Conservation (phyloP, 1,140 invertebrate genomes). For the Odontomachus brunneus region DNA sequence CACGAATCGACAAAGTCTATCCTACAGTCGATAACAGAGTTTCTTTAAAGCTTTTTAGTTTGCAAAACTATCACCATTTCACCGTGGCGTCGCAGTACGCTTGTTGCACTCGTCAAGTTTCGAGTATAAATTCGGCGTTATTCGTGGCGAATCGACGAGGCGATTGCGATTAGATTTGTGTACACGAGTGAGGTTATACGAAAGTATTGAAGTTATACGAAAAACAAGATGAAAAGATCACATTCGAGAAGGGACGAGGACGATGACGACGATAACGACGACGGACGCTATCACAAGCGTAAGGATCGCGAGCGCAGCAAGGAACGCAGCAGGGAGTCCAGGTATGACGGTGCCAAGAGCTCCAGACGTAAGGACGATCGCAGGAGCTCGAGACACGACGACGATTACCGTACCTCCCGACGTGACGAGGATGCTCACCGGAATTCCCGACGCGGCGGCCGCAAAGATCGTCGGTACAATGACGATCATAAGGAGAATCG, state of each 20-base stretch:
- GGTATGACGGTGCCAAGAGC: not conserved
- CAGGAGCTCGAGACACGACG: not conserved
- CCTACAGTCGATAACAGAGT: no score
- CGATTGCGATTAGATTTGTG: not conserved
- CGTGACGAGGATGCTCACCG: not conserved
- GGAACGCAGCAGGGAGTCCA: not conserved
- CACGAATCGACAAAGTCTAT: no score
- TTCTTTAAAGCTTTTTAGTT: no score
- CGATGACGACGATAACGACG: no score
- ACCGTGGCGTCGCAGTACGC: no score
- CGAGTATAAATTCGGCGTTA: no score
- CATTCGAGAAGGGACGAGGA: conserved; percentile 4
- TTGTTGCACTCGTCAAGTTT: no score
- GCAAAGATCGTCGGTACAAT: not conserved
- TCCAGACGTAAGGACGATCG: not conserved
- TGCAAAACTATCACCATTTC: no score
- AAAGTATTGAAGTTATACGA: not conserved
- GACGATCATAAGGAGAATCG: not conserved
- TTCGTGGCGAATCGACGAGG: no score
- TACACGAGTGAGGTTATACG: not conserved
- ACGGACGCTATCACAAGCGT: conserved; percentile 13
- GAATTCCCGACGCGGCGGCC: not conserved
- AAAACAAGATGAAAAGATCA: conserved; percentile 24
- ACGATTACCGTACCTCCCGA: not conserved
- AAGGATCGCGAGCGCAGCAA: not conserved